Percentiles rank a stretch among this genome's conserved stretches.
phyloP scores from a whole-genome alignment of 1,140 invertebrate species.

The Anoplophora glabripennis region DNA sequence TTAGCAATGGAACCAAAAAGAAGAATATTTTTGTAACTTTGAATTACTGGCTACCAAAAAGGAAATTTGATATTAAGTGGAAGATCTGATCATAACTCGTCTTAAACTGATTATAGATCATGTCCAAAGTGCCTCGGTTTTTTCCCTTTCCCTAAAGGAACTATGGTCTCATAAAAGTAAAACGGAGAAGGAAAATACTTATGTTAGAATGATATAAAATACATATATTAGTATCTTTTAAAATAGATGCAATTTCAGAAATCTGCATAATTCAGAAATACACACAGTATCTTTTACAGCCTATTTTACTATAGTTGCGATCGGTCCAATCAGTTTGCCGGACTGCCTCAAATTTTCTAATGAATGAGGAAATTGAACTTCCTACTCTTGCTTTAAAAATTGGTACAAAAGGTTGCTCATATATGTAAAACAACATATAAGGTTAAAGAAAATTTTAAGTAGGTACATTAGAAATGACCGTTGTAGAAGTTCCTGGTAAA shows the following conservation, averaged over 20 bases:
- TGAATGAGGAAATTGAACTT: not conserved
- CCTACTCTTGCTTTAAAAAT: not conserved
- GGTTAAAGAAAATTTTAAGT: not conserved
- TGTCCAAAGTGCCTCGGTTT: too few relatives aligned
- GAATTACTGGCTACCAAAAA: too few relatives aligned
- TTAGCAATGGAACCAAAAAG: too few relatives aligned
- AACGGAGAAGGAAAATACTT: too few relatives aligned
- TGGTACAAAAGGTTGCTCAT: not conserved
- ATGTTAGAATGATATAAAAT: not conserved
- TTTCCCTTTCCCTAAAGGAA: too few relatives aligned
- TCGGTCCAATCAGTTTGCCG: not conserved
- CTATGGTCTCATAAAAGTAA: too few relatives aligned
- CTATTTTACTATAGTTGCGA: not conserved
- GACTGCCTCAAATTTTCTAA: not conserved
- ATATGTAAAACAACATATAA: not conserved
- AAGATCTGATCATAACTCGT: too few relatives aligned
- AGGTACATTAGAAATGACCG: too few relatives aligned
- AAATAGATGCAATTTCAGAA: too few relatives aligned
- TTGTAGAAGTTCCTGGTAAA: slow-evolving; percentile 3
- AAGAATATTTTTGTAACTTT: too few relatives aligned
- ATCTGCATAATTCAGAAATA: not conserved
- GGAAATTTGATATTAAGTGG: too few relatives aligned
- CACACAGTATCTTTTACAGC: not conserved
- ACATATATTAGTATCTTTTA: not conserved
- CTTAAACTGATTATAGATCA: too few relatives aligned